phyloP scores from a whole-genome alignment of 1,140 invertebrate species.

The Drosophila nikananu region DNA sequence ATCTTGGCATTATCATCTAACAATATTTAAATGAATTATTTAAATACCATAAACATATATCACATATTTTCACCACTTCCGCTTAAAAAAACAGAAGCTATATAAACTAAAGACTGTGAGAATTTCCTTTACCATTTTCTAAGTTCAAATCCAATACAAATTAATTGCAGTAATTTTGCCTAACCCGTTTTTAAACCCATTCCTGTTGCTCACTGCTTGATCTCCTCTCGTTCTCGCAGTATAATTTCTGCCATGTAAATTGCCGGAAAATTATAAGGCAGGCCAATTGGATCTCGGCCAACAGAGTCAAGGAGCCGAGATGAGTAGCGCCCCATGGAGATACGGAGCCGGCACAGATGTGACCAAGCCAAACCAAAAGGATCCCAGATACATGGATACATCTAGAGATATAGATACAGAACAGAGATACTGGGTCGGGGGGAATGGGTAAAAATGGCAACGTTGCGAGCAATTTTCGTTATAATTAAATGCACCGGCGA shows the following conservation, averaged over 20 bases:
- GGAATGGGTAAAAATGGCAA: slow-evolving; percentile 33
- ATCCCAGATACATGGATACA: slow-evolving; percentile 27
- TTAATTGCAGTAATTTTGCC: slow-evolving; percentile 3
- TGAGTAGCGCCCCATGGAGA: slow-evolving; percentile 46
- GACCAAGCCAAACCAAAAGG: slow-evolving; percentile 31
- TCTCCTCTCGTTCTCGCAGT: slow-evolving; percentile 15
- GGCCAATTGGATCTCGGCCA: slow-evolving; percentile 57
- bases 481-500: slow-evolving; percentile 75
- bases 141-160: slow-evolving; percentile 9
- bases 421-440: background rate
- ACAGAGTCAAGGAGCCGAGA: slow-evolving; percentile 19
- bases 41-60: background rate
- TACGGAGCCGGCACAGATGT: slow-evolving; percentile 44
- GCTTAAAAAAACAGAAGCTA: background rate
- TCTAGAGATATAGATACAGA: slow-evolving; percentile 1
- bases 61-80: background rate
- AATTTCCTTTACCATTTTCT: background rate
- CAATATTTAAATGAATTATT: too few species aligned
- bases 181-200: slow-evolving; percentile 18
- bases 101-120: background rate
- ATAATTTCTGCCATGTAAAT: slow-evolving; percentile 68
- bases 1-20: too few species aligned
- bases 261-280: slow-evolving; percentile 68
- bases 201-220: slow-evolving; percentile 22
- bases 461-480: slow-evolving; percentile 70